Evolutionary conservation across 2,888 invertebrate species (phyloP), one percentile per base, ranked within the genome.

Genomic region (Stegana nigrithorax): DNA sequence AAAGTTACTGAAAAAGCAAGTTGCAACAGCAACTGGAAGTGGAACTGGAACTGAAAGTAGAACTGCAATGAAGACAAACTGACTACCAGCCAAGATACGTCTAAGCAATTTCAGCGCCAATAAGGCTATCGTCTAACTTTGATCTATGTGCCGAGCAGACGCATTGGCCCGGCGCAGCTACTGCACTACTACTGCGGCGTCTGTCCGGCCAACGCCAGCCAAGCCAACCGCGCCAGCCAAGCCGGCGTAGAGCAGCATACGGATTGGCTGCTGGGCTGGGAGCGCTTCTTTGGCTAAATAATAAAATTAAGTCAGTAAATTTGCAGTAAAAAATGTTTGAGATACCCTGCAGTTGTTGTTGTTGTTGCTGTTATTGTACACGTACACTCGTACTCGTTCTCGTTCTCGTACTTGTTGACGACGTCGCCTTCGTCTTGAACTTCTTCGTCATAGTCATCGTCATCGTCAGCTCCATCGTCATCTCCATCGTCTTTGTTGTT

Each of bases 91-190:
- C n/a, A n/a, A n/a, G n/a, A n/a, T n/a, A n/a, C 10, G 26, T n/a
- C 29, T 19, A 19, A n/a, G 14, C 5, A 12, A 25, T n/a, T 10
- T 14, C 45, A 60, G 63, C 58, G 53, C 65, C 26, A 64, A 65
- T 57, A 73, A 69, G 74, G 70, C 73, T 68, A 71, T 76, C 72
- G 73, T 75, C 78, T 71, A 77, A 78, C 72, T 72, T 59, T 64
- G 68, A 79, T 76, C 76, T 77, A 75, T 67, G 71, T 67, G 65
- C 59, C 14, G 42, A 14, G 25, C 26, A 23, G 25, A 19, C 14
- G 51, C 25, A 26, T 26, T 26, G 26, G 26, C 26, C 23, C n/a
- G 25, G 21, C 32, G 19, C 45, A 58, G 29, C 19, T n/a, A 26
- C 32, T 21, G 17, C 25, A 39, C n/a, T n/a, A n/a, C n/a, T n/a